These are phyloP conservation scores for Sciurus carolinensis DNA, from an alignment of 2,797 vertebrate species.

Conservation along the genomic window DNA sequence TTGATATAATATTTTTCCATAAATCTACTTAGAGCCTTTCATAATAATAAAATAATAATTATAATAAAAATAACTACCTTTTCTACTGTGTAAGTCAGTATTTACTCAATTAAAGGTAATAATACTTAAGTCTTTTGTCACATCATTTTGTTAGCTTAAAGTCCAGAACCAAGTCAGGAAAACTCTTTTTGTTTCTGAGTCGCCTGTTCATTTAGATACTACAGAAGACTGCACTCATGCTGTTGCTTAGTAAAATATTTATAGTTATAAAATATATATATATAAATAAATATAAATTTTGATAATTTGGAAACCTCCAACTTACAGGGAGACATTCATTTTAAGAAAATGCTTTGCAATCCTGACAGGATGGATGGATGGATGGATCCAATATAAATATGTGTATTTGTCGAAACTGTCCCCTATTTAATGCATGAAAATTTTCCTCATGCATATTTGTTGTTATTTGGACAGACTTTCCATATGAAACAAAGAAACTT, in stretches of 20 bases:
- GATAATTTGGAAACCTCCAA: neutral
- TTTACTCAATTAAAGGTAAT: constrained; percentile 30
- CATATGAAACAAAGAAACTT: constrained; percentile 40
- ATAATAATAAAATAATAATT: neutral
- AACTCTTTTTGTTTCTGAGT: neutral
- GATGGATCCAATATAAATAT: constrained; percentile 4
- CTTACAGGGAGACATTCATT: neutral
- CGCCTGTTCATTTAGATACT: neutral
- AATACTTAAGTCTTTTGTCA: neutral
- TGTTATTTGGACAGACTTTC: constrained; percentile 57
- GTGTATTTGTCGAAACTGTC: constrained; percentile 23
- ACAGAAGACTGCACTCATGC: neutral
- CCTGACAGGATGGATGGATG: neutral
- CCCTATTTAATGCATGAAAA: constrained; percentile 36
- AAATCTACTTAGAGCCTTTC: constrained; percentile 48
- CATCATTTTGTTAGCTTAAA: constrained; percentile 7
- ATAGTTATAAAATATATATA: constrained; percentile 48
- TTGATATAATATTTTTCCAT: neutral
- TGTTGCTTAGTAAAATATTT: constrained; percentile 36
- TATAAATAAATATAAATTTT: neutral
- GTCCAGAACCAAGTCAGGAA: constrained; percentile 30
- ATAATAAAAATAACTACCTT: neutral
- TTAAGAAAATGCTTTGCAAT: constrained; percentile 21
- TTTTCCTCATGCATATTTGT: neutral
- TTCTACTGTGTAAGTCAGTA: constrained; percentile 13